Percentiles rank a stretch among this genome's conserved stretches.
Evolutionary conservation across 2,888 invertebrate species (phyloP).

Genomic region (Keiferia lycopersicella): DNA sequence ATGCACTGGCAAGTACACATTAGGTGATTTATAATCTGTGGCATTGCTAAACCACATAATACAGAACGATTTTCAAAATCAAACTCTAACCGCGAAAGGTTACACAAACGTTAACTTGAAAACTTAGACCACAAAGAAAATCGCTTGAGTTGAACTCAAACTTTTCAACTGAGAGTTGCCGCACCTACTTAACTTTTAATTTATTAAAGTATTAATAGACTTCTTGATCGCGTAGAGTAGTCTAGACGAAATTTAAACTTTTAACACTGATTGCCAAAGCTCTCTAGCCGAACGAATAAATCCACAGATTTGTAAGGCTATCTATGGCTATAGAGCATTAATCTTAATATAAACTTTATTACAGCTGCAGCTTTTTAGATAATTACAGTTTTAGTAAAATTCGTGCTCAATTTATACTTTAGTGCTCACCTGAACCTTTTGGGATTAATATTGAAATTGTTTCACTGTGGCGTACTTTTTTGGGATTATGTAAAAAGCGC

Average conservation of each 20-base stretch:
- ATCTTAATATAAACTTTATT: conserved; percentile 14
- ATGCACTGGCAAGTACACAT: background rate
- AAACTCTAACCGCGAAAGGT: background rate
- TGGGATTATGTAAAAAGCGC: too few species aligned
- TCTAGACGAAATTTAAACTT: conserved; percentile 17
- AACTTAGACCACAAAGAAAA: background rate
- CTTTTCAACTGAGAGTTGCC: background rate
- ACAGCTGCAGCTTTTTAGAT: conserved; percentile 12
- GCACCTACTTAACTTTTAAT: conserved; percentile 15
- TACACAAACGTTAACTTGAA: background rate
- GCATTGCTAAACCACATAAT: background rate
- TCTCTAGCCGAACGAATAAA: conserved; percentile 10
- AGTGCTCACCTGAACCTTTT: conserved; percentile 6
- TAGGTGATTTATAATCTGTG: too few species aligned
- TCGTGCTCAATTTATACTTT: background rate
- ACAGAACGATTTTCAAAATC: background rate
- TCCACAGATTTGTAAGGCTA: conserved; percentile 5
- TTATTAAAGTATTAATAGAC: conserved; percentile 20
- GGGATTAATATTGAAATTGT: background rate
- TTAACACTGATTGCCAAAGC: conserved; percentile 19
- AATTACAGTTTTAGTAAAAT: conserved; percentile 17
- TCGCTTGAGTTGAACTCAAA: background rate
- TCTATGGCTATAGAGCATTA: conserved; percentile 2
- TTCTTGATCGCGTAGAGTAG: conserved; percentile 9
- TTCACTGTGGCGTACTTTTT: background rate